These are phyloP conservation scores for Rhamnusium bicolor DNA, from an alignment of 2,888 invertebrate species.

Conservation along the genomic window DNA sequence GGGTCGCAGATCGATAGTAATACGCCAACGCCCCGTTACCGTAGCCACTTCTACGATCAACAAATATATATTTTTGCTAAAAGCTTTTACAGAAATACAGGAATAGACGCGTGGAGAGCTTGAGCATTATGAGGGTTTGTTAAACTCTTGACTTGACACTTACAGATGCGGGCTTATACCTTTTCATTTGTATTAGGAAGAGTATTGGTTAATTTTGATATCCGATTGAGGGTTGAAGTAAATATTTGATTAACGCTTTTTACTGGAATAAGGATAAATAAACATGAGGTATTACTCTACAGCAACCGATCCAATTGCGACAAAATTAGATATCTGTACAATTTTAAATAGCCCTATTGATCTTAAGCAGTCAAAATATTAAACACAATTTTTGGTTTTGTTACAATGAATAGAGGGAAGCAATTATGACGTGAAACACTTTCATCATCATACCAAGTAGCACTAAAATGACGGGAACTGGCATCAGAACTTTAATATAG, in stretches of 20 bases:
- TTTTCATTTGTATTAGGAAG: neutral
- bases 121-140: neutral
- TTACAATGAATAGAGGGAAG: too few species aligned
- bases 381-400: too few species aligned
- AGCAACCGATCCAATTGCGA: too few species aligned
- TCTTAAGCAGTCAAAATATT: too few species aligned
- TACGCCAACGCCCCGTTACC: conserved; percentile 58
- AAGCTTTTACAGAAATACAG: conserved; percentile 5
- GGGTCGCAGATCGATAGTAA: conserved; percentile 61
- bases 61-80: conserved; percentile 18
- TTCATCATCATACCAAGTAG: too few species aligned
- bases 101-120: neutral
- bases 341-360: too few species aligned
- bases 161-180: neutral
- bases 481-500: too few species aligned
- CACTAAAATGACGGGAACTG: too few species aligned
- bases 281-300: too few species aligned
- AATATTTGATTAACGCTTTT: neutral
- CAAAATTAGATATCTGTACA: too few species aligned
- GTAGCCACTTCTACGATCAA: conserved; percentile 15
- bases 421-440: too few species aligned
- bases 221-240: neutral
- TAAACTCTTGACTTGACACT: neutral
- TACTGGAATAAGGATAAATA: neutral
- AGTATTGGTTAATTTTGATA: neutral